Base-by-base conservation (phyloP, 2,113 vertebrate species). In the Chelonoidis abingdonii region DNA sequence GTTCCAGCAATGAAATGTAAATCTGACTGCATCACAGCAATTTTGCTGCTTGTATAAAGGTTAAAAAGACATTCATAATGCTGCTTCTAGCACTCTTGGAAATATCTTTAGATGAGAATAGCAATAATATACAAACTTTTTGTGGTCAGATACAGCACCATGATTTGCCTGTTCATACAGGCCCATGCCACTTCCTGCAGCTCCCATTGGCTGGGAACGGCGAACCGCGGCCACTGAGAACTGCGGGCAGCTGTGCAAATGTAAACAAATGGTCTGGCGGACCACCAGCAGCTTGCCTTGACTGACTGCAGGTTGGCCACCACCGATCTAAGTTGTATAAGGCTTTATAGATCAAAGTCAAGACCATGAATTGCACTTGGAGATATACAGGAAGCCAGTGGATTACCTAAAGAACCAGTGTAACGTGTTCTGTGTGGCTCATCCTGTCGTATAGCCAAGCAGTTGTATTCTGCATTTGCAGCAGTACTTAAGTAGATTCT, bases 401-500 rank as follows among this genome's bases (percentile, higher is more conserved):
- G 35, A 80, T 29, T 82, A 41, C 35, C 62, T 0, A 2, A 94
- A 87, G 76, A 83, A 4, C 52, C 44, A 4, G 1, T 13, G 10
- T 25, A 53, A 81, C 69, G 22, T 75, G 80, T 3, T 80, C 69
- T 13, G 10, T 10, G 38, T 44, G 22, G 38, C 52, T 44, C 79
- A 50, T 24, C 41, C 35, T 53, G 35, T 8, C 0, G 5, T 80
- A 56, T 35, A 57, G 82, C 5, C 49, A 53, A 69, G 16, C 0
- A 0, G 53, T 0, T 31, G 10, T 38, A 47, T 84, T 57, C 56
- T 44, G 59, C 47, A 22, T 72, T 75, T 22, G 79, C 53, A 89
- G 53, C n/a, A 91, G 16, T 0, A 79, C 4, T 62, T 0, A 1
- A 69, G n/a, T 1, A 8, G 38, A 5, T 5, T 11, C 49, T 57